A percentile compares a stretch with the other conserved stretches of the same genome.
These are phyloP conservation scores for Montipora cactus DNA, from an alignment of 64 coral and sea anemone genomes.

Conservation along the genomic window DNA sequence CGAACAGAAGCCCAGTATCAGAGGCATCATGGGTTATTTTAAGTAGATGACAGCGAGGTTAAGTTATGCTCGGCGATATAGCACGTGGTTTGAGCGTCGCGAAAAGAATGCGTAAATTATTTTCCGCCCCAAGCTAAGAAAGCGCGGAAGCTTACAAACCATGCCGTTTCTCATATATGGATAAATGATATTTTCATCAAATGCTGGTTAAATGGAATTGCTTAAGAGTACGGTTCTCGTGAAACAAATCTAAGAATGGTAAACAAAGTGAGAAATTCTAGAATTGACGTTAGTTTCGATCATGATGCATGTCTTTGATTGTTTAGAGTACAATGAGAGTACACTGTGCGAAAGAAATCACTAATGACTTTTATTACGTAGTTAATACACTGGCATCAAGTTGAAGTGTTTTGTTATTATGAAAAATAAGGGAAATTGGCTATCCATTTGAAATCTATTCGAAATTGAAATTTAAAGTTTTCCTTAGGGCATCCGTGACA, in stretches of 20 bases:
- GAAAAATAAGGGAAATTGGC: not conserved
- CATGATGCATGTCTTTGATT: not conserved
- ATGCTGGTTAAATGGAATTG: not conserved
- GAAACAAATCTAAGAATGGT: not conserved
- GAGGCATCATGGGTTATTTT: not conserved
- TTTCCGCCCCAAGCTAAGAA: no score
- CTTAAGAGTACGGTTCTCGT: not conserved
- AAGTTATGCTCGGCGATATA: not conserved
- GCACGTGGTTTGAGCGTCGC: not conserved
- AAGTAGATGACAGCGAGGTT: constrained; percentile 3
- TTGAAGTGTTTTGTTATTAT: not conserved
- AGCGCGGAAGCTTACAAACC: not conserved
- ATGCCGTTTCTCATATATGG: not conserved
- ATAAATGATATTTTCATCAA: not conserved
- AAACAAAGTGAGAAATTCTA: not conserved
- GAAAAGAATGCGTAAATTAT: not conserved
- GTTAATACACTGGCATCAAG: not conserved
- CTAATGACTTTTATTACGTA: not conserved
- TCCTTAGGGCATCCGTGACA: not conserved
- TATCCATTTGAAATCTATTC: not conserved
- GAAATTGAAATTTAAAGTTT: not conserved
- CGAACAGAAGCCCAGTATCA: no score
- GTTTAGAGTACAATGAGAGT: no score
- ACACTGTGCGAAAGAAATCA: not conserved
- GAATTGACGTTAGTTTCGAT: not conserved